Evolutionary conservation across 1,140 invertebrate species (phyloP).

Genomic region (Bombus sibiricus): DNA sequence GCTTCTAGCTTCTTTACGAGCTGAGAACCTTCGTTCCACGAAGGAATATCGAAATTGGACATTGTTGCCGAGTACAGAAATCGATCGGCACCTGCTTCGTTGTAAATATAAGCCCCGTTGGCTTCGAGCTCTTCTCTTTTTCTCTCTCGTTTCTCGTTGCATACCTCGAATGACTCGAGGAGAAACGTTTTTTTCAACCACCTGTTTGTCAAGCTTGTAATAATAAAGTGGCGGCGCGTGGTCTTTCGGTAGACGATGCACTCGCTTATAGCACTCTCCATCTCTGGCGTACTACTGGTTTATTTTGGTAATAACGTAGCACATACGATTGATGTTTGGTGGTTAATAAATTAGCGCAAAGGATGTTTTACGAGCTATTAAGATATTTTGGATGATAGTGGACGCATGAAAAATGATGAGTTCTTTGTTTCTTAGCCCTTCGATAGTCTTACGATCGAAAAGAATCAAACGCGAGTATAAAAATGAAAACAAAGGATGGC

Average conservation of each 20-base stretch:
- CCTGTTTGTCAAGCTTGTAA: slow-evolving; percentile 58
- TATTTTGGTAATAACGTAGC: background rate
- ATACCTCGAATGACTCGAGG: slow-evolving; percentile 49
- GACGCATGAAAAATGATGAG: too few species aligned
- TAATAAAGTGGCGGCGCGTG: slow-evolving; percentile 28
- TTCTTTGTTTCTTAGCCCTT: too few species aligned
- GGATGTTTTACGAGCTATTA: too few species aligned
- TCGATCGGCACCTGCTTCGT: slow-evolving; percentile 57
- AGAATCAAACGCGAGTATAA: too few species aligned
- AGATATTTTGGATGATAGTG: too few species aligned
- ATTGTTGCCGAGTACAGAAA: slow-evolving; percentile 35
- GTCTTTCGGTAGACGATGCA: background rate
- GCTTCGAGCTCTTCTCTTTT: background rate
- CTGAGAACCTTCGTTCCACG: background rate
- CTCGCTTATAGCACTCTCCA: background rate
- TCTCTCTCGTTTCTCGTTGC: slow-evolving; percentile 1
- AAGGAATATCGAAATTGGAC: background rate
- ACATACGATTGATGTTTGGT: background rate
- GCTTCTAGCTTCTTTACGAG: background rate
- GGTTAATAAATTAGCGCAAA: too few species aligned
- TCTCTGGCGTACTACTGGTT: background rate
- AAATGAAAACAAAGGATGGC: too few species aligned
- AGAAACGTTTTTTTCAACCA: slow-evolving; percentile 62
- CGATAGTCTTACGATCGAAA: too few species aligned
- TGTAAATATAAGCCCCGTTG: slow-evolving; percentile 37